Evolutionary conservation across 2,797 vertebrate species (phyloP), one percentile per base, ranked within the genome.

Genomic region (Enteromius treurensis): DNA sequence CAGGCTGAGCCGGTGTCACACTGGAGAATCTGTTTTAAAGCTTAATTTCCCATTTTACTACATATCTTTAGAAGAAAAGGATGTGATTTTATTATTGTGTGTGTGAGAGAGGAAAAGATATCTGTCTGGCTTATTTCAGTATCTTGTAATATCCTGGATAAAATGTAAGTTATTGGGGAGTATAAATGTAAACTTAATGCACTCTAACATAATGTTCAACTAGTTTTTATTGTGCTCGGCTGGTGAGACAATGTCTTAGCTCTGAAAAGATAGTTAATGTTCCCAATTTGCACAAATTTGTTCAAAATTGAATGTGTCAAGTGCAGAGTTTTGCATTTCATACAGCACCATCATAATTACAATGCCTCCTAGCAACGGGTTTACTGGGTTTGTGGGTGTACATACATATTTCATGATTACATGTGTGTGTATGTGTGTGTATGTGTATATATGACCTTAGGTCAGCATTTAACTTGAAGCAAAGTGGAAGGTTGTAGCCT

Each of bases 381-480:
- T 73, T 13, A 79, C 42, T 51, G 58, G 42, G 40, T 45, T 67
- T 84, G 71, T 86, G 21, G 49, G 19, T 53, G 53, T 53, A n/a
- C 67, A 55, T 69, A 19, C 21, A 83, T 62, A 78, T 78, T 83
- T 78, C 14, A 70, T 37, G n/a, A 34, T 47, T 40, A 23, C 26
- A 67, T 80, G 17, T 77, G 26, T 70, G 23, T 76, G 40, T n/a
- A 45, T 58, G 23, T 49, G 19, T 10, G 3, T 60, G 19, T 10
- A 2, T 47, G 45, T 60, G 34, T 45, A 64, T 67, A 32, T 42
- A 26, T 74, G 32, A 32, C 11, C 26, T 45, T n/a, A 5, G 69
- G 76, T 64, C 75, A 87, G 87, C 87, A 40, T 90, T 92, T 88
- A 89, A 85, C 85, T 84, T 87, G 45, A 83, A 74, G 64, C 21